Base-by-base conservation (phyloP, 2,888 invertebrate species). In the Arrhopalites spinosus region DNA sequence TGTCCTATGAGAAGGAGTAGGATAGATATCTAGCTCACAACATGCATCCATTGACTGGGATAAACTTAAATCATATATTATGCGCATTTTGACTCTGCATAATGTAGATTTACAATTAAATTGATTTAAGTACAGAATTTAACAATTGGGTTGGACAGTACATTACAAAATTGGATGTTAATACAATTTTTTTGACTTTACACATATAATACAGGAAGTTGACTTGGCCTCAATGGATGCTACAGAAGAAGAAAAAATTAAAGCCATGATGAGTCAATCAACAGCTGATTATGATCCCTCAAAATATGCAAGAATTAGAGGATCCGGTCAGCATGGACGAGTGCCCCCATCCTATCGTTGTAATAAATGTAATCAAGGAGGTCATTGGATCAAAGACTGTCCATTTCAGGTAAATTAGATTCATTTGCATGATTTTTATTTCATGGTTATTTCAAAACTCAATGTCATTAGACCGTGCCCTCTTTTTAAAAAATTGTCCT, bases 371-470 rank as follows among this genome's bases (percentile, higher is more conserved):
- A 92, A 94, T 84, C 93, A 95, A 86, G 90, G 91, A 77, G 99
- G 99, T 0, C 99, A 99, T 87, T 98, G 96, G 95, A 97, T 97
- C 81, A 95, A 94, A 86, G 94, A 96, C 86, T 99, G 99, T 86
- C 96, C 96, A 11, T 86, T 91, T 79, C 86, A 88, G 79, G 88
- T 88, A 85, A 85, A 20, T 50, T 50, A 50, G 17, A 50, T 45
- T 11, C 45, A 45, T 45, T 45, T 7, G 7, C 15, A 45, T 45
- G 45, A 11, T 45, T 7, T 15, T 45, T 45, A n/a, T n/a, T n/a
- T n/a, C n/a, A n/a, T n/a, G n/a, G n/a, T n/a, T 36, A 36, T 36
- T 36, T 36, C 11, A 36, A 36, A 36, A 36, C 11, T 36, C 36
- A 36, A 11, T 36, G 36, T 36, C 36, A 36, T 7, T 36, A 36